Evolutionary conservation across 1,140 invertebrate genomes (phyloP), one percentile per base, ranked within the genome.

Genomic region (Polypedilum pembai): DNA sequence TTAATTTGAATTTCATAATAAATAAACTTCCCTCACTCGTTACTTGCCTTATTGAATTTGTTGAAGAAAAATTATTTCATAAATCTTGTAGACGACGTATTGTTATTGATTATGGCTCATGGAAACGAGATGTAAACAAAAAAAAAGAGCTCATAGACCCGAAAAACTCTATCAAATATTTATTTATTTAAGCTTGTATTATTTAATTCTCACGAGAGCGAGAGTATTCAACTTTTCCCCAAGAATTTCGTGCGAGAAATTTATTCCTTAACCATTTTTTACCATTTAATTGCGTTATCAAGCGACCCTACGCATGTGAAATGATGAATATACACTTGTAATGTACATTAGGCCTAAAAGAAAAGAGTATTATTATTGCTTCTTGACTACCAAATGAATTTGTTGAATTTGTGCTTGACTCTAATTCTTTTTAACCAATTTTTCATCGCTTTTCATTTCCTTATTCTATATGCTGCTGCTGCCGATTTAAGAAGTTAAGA

Each of bases 1-100:
- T 56, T 56, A 56, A 56, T 56, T 56, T 56, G 45, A 56, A 56
- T 56, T n/a, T 56, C 45, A 56, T 56, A 56, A 56, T 56, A 56
- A n/a, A 45, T 45, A 45, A 45, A 56, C 45, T n/a, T 56, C n/a
- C n/a, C n/a, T n/a, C n/a, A n/a, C n/a, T n/a, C n/a, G n/a, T n/a
- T n/a, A n/a, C n/a, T n/a, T n/a, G n/a, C n/a, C n/a, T n/a, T n/a
- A n/a, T n/a, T n/a, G n/a, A 56, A 56, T n/a, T 12, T 56, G 15
- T n/a, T 56, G n/a, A 56, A 56, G 45, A 56, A 56, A 56, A 56
- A 56, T n/a, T 56, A 56, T 56, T 56, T 56, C 45, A 56, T 56
- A 56, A 56, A 56, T 56, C 45, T 56, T 56, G 8, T 56, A 56
- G 45, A 56, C 45, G 45, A 56, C 45, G n/a, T n/a, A 56, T 56